Percentiles rank a stretch among this genome's conserved stretches.
phyloP scores from a whole-genome alignment of 2,113 vertebrate species.

The Pyrgilauda ruficollis region DNA sequence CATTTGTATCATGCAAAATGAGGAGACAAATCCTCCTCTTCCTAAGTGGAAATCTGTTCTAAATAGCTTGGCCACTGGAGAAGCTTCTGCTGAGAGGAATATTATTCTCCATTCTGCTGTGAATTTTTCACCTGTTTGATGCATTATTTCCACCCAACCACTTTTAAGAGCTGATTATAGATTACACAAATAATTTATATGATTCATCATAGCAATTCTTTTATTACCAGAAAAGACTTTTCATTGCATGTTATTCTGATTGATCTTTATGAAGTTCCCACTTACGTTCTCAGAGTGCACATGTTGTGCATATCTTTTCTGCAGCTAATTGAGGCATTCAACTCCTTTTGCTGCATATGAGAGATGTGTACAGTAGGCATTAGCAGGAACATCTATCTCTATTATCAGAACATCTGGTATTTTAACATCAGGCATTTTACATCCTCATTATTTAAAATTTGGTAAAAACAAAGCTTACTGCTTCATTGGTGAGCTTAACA shows the following conservation, averaged over 20 bases:
- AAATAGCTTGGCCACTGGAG: background rate
- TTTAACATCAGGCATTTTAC: background rate
- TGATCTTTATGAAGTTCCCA: background rate
- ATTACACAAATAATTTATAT: background rate
- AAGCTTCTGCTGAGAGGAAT: background rate
- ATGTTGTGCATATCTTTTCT: background rate
- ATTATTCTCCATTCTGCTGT: background rate
- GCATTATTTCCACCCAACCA: background rate
- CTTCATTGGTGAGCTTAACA: background rate
- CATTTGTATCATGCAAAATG: background rate
- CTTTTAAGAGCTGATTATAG: background rate
- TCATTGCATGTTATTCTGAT: background rate
- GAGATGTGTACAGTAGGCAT: background rate
- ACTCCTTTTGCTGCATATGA: background rate
- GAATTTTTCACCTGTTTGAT: background rate
- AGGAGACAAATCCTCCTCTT: background rate
- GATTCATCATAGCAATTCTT: background rate
- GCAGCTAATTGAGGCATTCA: background rate
- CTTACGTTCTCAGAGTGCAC: background rate
- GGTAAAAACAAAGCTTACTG: background rate
- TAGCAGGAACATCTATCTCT: background rate
- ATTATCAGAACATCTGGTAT: background rate
- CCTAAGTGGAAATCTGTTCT: background rate
- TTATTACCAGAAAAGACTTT: background rate
- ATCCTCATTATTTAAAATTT: background rate